These are phyloP conservation scores for Empis livida DNA, from an alignment of 2,888 invertebrate species.

Conservation along the genomic window DNA sequence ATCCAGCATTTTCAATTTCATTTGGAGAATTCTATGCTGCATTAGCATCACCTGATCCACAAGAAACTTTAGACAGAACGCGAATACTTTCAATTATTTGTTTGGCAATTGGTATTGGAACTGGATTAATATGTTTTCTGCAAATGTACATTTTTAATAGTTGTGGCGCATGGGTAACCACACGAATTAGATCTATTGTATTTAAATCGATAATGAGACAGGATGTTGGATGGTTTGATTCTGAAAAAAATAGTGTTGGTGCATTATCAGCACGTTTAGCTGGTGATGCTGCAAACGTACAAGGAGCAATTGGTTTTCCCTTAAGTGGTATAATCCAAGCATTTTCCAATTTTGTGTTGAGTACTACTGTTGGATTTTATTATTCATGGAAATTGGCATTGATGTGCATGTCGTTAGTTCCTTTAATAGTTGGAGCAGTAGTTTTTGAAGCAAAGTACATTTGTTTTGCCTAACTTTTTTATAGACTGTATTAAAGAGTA, in stretches of 20 bases:
- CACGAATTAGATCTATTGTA: slow-evolving; percentile 38
- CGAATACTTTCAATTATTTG: slow-evolving; percentile 47
- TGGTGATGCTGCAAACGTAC: slow-evolving; percentile 57
- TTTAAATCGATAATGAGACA: slow-evolving; percentile 54
- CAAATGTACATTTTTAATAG: slow-evolving; percentile 61
- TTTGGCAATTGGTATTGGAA: slow-evolving; percentile 46
- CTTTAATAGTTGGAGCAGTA: slow-evolving; percentile 51
- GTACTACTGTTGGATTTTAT: slow-evolving; percentile 46
- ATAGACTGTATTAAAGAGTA: too few relatives aligned
- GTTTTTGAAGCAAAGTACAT: slow-evolving; percentile 44
- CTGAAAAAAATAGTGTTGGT: slow-evolving; percentile 52
- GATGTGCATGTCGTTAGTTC: slow-evolving; percentile 50
- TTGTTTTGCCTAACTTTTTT: not conserved
- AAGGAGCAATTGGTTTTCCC: slow-evolving; percentile 58
- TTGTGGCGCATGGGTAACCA: slow-evolving; percentile 62
- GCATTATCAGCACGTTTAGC: slow-evolving; percentile 54
- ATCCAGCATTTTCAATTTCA: slow-evolving; percentile 61
- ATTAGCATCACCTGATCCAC: slow-evolving; percentile 31
- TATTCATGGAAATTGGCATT: slow-evolving; percentile 59
- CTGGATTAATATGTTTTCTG: slow-evolving; percentile 50
- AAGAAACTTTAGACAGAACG: slow-evolving; percentile 41
- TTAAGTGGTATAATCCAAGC: slow-evolving; percentile 56
- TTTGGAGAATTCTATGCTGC: slow-evolving; percentile 59
- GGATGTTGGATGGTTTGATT: slow-evolving; percentile 64
- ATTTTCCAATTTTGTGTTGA: slow-evolving; percentile 48